These are phyloP conservation scores for Euclidia mi DNA, from an alignment of 2,888 invertebrate species.

Conservation along the genomic window DNA sequence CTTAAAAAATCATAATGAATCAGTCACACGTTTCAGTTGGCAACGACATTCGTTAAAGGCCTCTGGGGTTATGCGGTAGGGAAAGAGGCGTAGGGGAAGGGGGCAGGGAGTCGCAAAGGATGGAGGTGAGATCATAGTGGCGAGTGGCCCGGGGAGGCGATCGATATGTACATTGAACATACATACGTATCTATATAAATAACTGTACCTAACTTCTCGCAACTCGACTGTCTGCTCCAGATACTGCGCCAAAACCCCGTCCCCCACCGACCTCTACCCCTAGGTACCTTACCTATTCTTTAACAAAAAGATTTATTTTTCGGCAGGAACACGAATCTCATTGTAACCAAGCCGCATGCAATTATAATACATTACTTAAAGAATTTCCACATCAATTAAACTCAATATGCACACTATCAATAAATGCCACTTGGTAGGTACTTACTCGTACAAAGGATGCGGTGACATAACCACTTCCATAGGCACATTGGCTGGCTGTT, in stretches of 20 bases:
- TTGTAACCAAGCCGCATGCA: constrained; percentile 2
- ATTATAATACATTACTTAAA: neutral
- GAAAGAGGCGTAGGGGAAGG: constrained; percentile 65
- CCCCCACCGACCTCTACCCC: constrained; percentile 66
- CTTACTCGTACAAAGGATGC: constrained; percentile 45
- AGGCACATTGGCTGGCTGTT: constrained; percentile 35
- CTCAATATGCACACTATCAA: constrained; percentile 1
- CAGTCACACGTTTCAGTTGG: constrained; percentile 58
- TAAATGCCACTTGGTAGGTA: constrained; percentile 19
- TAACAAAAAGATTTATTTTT: constrained; percentile 62
- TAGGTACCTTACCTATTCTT: constrained; percentile 73
- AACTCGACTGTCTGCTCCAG: constrained; percentile 89
- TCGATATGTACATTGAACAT: constrained; percentile 90
- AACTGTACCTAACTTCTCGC: constrained; percentile 88
- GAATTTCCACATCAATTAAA: neutral
- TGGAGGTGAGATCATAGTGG: constrained; percentile 90
- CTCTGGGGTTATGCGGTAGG: constrained; percentile 80
- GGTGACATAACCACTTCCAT: constrained; percentile 47
- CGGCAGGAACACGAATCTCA: constrained; percentile 29
- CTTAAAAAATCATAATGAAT: constrained; percentile 32
- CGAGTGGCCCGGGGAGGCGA: constrained; percentile 89
- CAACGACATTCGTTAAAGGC: constrained; percentile 76
- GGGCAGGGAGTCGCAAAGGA: constrained; percentile 81
- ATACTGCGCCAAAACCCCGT: constrained; percentile 88
- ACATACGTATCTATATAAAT: constrained; percentile 88